A percentile compares a stretch with the other conserved stretches of the same genome.
Conservation (phyloP, 1,140 invertebrate genomes). For the Atta cephalotes region DNA sequence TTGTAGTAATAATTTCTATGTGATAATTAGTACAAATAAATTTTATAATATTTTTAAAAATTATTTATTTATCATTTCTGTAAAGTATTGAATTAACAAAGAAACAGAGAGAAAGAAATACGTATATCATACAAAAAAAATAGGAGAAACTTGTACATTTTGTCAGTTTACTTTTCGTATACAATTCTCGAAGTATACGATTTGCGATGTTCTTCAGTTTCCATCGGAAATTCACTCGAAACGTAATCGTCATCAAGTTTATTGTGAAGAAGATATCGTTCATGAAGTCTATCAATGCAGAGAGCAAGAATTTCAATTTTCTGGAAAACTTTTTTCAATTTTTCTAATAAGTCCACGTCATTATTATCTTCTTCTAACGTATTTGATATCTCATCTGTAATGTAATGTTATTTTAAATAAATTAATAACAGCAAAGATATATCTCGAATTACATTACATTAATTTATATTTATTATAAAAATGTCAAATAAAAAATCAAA, state of each 20-base stretch:
- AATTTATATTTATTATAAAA: constrained; percentile 9
- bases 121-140: neutral
- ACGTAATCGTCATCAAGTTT: constrained; percentile 64
- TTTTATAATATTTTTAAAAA: constrained; percentile 11
- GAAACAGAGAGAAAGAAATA: neutral
- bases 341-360: neutral
- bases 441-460: neutral
- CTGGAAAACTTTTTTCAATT: constrained; percentile 14
- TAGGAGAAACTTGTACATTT: neutral
- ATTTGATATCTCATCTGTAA: constrained; percentile 15
- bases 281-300: constrained; percentile 58
- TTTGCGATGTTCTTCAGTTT: neutral
- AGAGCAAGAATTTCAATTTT: constrained; percentile 49
- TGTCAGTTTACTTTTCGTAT: neutral
- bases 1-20: neutral
- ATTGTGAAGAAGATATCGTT: constrained; percentile 47
- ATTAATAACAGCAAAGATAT: constrained; percentile 1
- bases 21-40: neutral
- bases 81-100: neutral
- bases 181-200: neutral
- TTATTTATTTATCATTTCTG: constrained; percentile 17
- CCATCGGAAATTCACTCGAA: constrained; percentile 37
- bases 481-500: neutral
- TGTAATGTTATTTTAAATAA: constrained; percentile 24
- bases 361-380: neutral